Evolutionary conservation across 1,140 invertebrate genomes (phyloP), one percentile per base, ranked within the genome.

Genomic region (Tachypleus tridentatus): DNA sequence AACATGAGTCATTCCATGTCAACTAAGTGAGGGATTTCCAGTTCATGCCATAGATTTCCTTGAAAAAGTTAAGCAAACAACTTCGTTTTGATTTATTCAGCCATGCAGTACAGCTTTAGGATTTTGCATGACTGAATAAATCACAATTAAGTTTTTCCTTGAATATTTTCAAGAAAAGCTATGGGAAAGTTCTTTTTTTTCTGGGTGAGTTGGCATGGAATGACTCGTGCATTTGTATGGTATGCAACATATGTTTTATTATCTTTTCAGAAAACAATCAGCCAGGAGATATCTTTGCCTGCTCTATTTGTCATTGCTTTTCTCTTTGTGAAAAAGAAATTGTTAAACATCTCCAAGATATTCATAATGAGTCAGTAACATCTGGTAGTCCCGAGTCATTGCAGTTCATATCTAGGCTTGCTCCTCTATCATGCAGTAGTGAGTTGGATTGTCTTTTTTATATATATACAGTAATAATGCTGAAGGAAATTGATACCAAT

Each of bases 201-300:
- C 56, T 11, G 47, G n/a, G 2, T 29, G 29, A 29, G 29, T 29
- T 29, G 29, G 29, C 29, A 29, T 29, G 29, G 29, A 29, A 29
- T 57, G 8, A 57, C n/a, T 4, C 10, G 56, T 57, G 47, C 4
- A 6, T 57, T 6, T 57, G 4, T 29, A 57, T 57, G 47, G 47
- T 54, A 1, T 54, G n/a, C 53, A 7, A 54, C n/a, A 54, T 8
- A 8, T 8, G n/a, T 54, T 8, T 8, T 54, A 8, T 54, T 54
- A 8, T 54, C 6, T 57, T 57, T 57, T 10, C 56, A 57, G 56
- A 57, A 57, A 29, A 29, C 47, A 5, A 9, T 8, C 56, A 57
- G 47, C 47, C 47, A 57, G 56, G 47, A 57, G 56, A 29, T 57
- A 57, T 57, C 5, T 57, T 57, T 57, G 56, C 56, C 56, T 57